A percentile compares a stretch with the other conserved stretches of the same genome.
Evolutionary conservation across 2,113 vertebrate species (phyloP).

Genomic region (Neogobius melanostomus): DNA sequence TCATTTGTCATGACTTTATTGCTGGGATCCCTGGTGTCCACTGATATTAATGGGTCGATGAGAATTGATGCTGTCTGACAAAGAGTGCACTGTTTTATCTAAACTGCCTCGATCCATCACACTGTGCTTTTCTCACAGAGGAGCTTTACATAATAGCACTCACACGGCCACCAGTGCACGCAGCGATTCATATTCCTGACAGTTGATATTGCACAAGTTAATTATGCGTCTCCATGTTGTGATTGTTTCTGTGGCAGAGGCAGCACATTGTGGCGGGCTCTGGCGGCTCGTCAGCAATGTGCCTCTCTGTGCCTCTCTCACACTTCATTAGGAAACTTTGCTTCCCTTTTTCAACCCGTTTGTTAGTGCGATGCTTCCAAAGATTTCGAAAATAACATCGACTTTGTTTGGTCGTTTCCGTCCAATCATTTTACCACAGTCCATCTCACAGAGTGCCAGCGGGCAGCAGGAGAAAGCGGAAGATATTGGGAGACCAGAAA

Average conservation of each 20-base stretch:
- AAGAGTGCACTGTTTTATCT: constrained; percentile 28
- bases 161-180: constrained; percentile 10
- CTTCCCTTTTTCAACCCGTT: constrained; percentile 12
- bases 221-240: constrained; percentile 43
- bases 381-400: background rate
- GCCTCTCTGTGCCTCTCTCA: background rate
- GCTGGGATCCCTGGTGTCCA: constrained; percentile 14
- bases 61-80: constrained; percentile 24
- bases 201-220: constrained; percentile 25
- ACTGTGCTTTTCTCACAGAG: constrained; percentile 22
- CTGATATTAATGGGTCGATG: constrained; percentile 13
- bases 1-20: background rate
- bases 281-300: constrained; percentile 12
- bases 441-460: background rate
- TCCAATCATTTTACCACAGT: background rate
- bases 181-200: constrained; percentile 22
- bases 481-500: background rate
- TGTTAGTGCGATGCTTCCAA: constrained; percentile 50
- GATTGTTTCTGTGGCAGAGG: constrained; percentile 27
- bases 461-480: background rate
- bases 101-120: constrained; percentile 51
- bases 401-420: background rate
- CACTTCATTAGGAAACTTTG: background rate
- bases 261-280: constrained; percentile 24
- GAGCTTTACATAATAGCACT: constrained; percentile 34